These are phyloP conservation scores for Monopterus albus DNA, from an alignment of 2,113 vertebrate genomes.

Conservation along the genomic window DNA sequence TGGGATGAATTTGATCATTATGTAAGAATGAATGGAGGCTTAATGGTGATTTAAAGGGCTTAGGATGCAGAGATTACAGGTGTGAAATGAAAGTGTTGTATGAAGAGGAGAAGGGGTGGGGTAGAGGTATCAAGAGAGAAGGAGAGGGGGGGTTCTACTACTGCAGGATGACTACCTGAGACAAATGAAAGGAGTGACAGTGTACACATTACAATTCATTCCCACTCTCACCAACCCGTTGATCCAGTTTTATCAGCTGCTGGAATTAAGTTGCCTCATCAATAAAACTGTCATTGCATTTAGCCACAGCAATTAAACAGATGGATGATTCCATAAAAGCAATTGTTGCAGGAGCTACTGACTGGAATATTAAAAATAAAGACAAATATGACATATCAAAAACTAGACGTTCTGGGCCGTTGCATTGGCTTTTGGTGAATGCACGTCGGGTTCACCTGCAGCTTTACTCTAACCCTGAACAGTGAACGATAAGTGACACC, in stretches of 20 bases:
- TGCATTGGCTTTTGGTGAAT: neutral
- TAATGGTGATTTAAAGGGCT: constrained; percentile 71
- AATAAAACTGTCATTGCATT: constrained; percentile 73
- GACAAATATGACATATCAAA: constrained; percentile 38
- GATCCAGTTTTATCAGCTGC: constrained; percentile 70
- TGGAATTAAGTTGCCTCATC: constrained; percentile 72
- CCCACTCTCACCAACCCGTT: constrained; percentile 29
- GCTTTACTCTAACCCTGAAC: too few species aligned
- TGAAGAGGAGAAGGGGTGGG: constrained; percentile 12
- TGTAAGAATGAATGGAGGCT: constrained; percentile 63
- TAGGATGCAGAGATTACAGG: constrained; percentile 65
- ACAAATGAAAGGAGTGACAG: constrained; percentile 54
- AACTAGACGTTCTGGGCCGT: constrained; percentile 1
- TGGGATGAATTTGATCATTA: constrained; percentile 74
- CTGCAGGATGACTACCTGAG: constrained; percentile 55
- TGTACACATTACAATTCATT: constrained; percentile 46
- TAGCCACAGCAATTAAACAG: constrained; percentile 75
- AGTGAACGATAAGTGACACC: too few species aligned
- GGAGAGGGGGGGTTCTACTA: constrained; percentile 20
- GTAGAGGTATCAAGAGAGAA: neutral
- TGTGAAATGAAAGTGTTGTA: constrained; percentile 56
- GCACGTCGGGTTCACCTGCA: neutral
- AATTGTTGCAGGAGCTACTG: constrained; percentile 61
- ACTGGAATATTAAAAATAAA: constrained; percentile 71
- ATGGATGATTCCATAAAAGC: constrained; percentile 72